These are phyloP conservation scores for Taurulus bubalis DNA, from an alignment of 2,113 vertebrate species.

Conservation along the genomic window DNA sequence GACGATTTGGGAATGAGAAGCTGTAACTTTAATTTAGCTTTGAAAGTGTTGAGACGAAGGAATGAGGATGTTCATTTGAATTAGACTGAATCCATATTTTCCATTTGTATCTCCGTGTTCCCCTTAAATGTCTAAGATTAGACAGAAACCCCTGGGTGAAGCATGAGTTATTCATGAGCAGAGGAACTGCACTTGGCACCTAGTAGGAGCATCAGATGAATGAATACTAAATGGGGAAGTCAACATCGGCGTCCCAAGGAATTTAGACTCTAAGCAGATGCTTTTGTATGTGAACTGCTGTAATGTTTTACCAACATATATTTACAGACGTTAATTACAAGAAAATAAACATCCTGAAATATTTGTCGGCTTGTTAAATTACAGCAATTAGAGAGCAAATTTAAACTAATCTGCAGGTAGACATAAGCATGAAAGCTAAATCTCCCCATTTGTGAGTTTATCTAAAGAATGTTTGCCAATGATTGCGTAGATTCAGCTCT, in stretches of 20 bases:
- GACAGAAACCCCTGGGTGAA: constrained; percentile 65
- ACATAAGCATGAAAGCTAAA: background rate
- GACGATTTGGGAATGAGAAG: constrained; percentile 1
- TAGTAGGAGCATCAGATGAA: constrained; percentile 57
- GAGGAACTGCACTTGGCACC: constrained; percentile 73
- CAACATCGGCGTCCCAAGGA: constrained; percentile 48
- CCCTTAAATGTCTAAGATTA: constrained; percentile 72
- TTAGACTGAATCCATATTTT: constrained; percentile 52
- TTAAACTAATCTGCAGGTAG: constrained; percentile 10
- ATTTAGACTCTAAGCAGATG: constrained; percentile 43
- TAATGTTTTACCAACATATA: constrained; percentile 48
- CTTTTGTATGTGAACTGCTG: constrained; percentile 20
- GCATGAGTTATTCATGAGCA: constrained; percentile 80
- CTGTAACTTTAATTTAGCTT: constrained; percentile 25
- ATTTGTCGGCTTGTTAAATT: constrained; percentile 37
- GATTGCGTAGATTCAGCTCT: constrained; percentile 6
- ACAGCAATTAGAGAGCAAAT: constrained; percentile 20
- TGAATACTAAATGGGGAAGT: constrained; percentile 61
- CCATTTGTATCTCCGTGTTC: constrained; percentile 65
- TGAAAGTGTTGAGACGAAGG: constrained; percentile 9
- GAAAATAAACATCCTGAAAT: constrained; percentile 52
- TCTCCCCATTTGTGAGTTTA: constrained; percentile 1
- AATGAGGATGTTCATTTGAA: constrained; percentile 60
- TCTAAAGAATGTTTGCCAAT: constrained; percentile 5
- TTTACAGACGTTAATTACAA: constrained; percentile 43